Percentiles rank a stretch among this genome's conserved stretches.
phyloP scores from a whole-genome alignment of 2,113 vertebrate genomes.

The Catharus minimus region DNA sequence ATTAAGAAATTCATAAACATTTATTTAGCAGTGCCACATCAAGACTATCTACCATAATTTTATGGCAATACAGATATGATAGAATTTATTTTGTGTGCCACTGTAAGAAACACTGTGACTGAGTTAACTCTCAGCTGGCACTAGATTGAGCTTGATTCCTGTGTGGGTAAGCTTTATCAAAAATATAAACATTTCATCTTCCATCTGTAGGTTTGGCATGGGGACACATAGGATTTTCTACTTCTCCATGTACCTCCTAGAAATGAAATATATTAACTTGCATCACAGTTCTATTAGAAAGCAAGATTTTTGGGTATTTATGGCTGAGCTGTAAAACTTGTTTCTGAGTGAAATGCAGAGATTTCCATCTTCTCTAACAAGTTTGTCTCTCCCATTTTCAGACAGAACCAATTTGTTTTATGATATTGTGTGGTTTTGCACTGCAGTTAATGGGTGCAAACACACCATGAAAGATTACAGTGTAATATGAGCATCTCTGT shows the following conservation, averaged over 20 bases:
- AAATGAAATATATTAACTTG: constrained; percentile 56
- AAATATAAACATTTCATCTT: background rate
- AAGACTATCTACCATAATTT: background rate
- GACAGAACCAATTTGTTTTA: constrained; percentile 17
- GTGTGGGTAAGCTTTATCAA: background rate
- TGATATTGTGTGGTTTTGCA: background rate
- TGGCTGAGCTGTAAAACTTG: constrained; percentile 32
- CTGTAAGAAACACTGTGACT: background rate
- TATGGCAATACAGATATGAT: background rate
- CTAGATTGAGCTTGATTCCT: background rate
- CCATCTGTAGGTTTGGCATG: background rate
- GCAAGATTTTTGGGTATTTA: constrained; percentile 44
- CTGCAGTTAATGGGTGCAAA: background rate
- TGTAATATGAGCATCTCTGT: background rate
- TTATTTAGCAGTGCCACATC: background rate
- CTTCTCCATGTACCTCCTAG: background rate
- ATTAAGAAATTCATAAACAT: background rate
- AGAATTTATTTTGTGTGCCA: background rate
- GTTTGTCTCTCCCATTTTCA: constrained; percentile 24
- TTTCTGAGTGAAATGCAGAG: constrained; percentile 31
- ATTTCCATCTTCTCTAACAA: constrained; percentile 22
- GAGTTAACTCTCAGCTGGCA: background rate
- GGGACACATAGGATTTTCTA: background rate
- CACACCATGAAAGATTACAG: background rate
- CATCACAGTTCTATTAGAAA: constrained; percentile 55